Conservation (phyloP, 2,888 invertebrate genomes). For the Chironomus riparius region DNA sequence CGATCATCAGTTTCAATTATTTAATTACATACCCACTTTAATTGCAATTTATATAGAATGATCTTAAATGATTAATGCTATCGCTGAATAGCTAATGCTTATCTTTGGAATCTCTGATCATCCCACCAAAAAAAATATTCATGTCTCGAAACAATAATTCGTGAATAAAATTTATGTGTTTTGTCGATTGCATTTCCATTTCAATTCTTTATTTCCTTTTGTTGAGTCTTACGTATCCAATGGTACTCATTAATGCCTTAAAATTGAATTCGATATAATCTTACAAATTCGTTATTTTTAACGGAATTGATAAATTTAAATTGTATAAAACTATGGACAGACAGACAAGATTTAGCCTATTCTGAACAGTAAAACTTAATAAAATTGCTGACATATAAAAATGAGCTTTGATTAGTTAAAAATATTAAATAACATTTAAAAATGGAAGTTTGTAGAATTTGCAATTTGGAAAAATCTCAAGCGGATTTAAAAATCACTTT, state of each 20-base stretch:
- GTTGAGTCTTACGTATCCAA: not conserved
- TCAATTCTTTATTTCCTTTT: not conserved
- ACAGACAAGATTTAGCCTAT: too few relatives aligned
- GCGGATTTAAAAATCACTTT: too few relatives aligned
- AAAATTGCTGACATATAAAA: too few relatives aligned
- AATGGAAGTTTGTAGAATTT: too few relatives aligned
- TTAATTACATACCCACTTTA: slow-evolving; percentile 11
- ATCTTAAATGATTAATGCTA: slow-evolving; percentile 1
- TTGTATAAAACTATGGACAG: too few relatives aligned
- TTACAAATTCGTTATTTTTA: too few relatives aligned
- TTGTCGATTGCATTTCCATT: not conserved
- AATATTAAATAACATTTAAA: too few relatives aligned
- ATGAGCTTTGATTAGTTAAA: too few relatives aligned
- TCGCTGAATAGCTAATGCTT: not conserved
- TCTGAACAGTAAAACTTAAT: too few relatives aligned
- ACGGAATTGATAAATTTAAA: too few relatives aligned
- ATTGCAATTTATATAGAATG: slow-evolving; percentile 1
- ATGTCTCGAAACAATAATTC: not conserved
- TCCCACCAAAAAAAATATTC: not conserved
- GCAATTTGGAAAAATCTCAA: too few relatives aligned
- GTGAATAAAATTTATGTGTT: not conserved
- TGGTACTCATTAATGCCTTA: not conserved
- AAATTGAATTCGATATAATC: too few relatives aligned
- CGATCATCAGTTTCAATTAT: slow-evolving; percentile 15
- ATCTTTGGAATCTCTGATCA: not conserved